A percentile compares a stretch with the other conserved stretches of the same genome.
phyloP scores from a whole-genome alignment of 2,113 vertebrate genomes.

The Sminthopsis crassicaudata region DNA sequence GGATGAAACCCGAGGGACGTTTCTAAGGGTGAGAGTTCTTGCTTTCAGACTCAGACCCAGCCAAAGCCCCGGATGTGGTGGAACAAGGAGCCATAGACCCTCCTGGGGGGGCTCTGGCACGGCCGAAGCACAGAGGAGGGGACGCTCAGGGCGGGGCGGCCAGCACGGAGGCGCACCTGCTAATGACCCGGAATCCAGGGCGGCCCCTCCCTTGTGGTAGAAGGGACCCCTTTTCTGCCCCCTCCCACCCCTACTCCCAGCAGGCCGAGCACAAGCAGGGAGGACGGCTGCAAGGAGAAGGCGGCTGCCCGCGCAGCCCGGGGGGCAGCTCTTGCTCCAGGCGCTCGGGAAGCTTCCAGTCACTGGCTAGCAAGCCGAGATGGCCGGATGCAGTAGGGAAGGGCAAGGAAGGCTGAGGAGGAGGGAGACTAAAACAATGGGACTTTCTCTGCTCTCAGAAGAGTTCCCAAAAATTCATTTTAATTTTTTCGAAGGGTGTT shows the following conservation, averaged over 20 bases:
- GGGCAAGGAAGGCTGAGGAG: neutral
- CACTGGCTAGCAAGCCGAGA: neutral
- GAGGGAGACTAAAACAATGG: neutral
- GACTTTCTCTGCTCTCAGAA: neutral
- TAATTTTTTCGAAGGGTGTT: neutral
- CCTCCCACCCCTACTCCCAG: no score
- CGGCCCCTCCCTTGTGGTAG: no score
- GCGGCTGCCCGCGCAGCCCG: neutral
- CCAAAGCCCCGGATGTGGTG: neutral
- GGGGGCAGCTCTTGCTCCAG: neutral
- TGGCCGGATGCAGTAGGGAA: neutral
- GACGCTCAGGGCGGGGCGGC: neutral
- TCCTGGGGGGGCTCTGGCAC: neutral
- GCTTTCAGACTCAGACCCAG: neutral
- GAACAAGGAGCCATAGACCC: neutral
- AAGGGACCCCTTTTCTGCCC: no score
- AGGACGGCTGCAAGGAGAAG: constrained; percentile 2
- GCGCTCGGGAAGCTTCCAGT: neutral
- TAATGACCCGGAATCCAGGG: no score
- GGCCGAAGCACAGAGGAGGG: neutral
- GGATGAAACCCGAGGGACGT: neutral
- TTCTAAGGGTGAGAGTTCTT: neutral
- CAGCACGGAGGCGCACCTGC: no score
- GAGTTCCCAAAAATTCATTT: neutral
- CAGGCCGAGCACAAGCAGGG: no score